Conservation (phyloP, 1,140 invertebrate species). For the Heliconius himera region DNA sequence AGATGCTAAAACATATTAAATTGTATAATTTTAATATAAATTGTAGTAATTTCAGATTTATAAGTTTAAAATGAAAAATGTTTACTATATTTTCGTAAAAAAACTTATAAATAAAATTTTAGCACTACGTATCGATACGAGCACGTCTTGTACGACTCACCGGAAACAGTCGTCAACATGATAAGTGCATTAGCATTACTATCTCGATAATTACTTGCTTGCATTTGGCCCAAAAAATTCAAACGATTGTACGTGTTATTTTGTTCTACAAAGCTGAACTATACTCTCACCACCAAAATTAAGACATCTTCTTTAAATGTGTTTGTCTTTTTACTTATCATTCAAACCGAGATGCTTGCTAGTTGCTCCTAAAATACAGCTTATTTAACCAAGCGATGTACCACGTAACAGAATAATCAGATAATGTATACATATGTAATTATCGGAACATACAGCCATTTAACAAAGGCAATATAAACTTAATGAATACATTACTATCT, state of each 20-base stretch:
- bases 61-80: too few species aligned
- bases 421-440: slow-evolving; percentile 59
- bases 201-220: slow-evolving; percentile 80
- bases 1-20: not conserved
- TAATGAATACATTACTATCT: not conserved
- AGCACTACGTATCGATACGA: slow-evolving; percentile 58
- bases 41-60: not conserved
- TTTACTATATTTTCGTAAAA: not conserved
- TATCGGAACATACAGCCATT: slow-evolving; percentile 53
- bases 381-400: slow-evolving; percentile 49
- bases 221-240: slow-evolving; percentile 77
- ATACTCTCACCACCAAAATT: not conserved
- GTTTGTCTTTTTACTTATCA: slow-evolving; percentile 72
- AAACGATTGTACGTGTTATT: slow-evolving; percentile 55
- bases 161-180: slow-evolving; percentile 78
- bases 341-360: slow-evolving; percentile 45
- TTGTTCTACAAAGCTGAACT: not conserved
- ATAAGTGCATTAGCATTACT: slow-evolving; percentile 82
- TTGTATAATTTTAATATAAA: not conserved
- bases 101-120: slow-evolving; percentile 19
- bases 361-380: slow-evolving; percentile 50
- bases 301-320: slow-evolving; percentile 45
- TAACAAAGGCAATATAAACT: slow-evolving; percentile 20
- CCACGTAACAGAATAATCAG: slow-evolving; percentile 63
- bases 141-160: slow-evolving; percentile 49